Evolutionary conservation across 1,140 invertebrate species (phyloP), one percentile per base, ranked within the genome.

Genomic region (Hestina assimilis): DNA sequence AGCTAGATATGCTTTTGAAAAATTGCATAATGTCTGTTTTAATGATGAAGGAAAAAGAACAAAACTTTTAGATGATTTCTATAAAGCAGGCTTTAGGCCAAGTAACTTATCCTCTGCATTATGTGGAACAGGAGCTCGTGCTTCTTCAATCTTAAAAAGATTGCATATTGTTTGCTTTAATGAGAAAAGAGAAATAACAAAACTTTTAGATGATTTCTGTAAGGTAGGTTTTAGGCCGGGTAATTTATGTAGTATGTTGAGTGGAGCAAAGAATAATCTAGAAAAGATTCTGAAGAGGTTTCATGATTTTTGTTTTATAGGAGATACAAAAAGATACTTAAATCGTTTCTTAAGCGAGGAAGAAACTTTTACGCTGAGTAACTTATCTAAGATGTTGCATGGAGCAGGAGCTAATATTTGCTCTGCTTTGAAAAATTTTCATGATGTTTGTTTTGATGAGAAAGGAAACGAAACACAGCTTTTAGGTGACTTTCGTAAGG

Each of bases 1-100:
- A 8, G 35, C 50, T 53, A 53, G 12, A 28, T 4, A 53, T 53
- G 50, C 50, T 29, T 53, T 53, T 53, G 26, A 41, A 53, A 31
- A 53, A 11, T 53, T 53, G 4, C 50, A 53, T 53, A 53, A 17
- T 20, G 38, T 53, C 20, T 53, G 50, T 53, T 53, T 53, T 53
- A 53, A 11, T 42, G 50, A 53, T 12, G 29, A 42, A 29, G 50
- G 50, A 53, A 28, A 53, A 53, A 31, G 26, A 31, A 53, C 50
- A 29, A 12, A 53, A 41, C 50, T 53, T 53, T 53, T 53, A 53
- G 26, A 53, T 53, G 26, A 53, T 53, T 53, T 53, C 50, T 53
- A 53, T 53, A 23, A 53, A 3, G 50, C 15, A 28, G 50, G 38
- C 12, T 53, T 53, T 53, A 42, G 2, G 40, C 50, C 50, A 41